Conservation (phyloP, 1,140 invertebrate species). For the Triops longicaudatus region DNA sequence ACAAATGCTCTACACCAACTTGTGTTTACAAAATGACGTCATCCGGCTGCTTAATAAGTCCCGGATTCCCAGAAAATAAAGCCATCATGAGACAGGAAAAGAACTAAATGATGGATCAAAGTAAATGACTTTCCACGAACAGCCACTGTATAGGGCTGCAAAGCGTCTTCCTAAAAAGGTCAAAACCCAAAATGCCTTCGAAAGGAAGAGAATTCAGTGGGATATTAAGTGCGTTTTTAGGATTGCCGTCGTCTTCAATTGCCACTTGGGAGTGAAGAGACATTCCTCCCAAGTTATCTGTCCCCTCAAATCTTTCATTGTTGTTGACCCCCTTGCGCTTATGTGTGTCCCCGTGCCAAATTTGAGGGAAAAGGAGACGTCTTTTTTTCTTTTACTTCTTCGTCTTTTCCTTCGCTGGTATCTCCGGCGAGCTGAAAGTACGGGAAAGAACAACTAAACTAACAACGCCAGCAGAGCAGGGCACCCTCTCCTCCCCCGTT, state of each 20-base stretch:
- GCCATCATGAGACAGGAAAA: too few species aligned
- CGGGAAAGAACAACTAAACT: background rate
- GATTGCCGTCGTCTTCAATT: slow-evolving; percentile 6
- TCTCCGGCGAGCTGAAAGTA: background rate
- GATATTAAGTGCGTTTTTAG: background rate
- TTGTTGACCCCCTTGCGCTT: background rate
- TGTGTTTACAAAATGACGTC: background rate
- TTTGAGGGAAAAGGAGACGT: background rate
- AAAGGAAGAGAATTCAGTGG: background rate
- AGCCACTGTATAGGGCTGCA: too few species aligned
- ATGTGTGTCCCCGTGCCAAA: background rate
- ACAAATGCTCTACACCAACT: background rate
- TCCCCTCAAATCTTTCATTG: background rate
- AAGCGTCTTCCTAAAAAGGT: too few species aligned
- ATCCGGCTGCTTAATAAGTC: too few species aligned
- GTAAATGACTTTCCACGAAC: too few species aligned
- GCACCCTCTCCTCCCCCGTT: slow-evolving; percentile 9
- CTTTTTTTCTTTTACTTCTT: background rate
- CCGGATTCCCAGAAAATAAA: too few species aligned
- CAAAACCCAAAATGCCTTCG: background rate
- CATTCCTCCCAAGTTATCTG: slow-evolving; percentile 1
- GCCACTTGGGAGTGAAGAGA: slow-evolving; percentile 10
- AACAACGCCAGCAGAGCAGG: slow-evolving; percentile 10
- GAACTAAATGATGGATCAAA: too few species aligned
- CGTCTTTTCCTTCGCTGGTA: background rate